Evolutionary conservation across 2,113 vertebrate species (phyloP).

Genomic region (Butorides virescens): DNA sequence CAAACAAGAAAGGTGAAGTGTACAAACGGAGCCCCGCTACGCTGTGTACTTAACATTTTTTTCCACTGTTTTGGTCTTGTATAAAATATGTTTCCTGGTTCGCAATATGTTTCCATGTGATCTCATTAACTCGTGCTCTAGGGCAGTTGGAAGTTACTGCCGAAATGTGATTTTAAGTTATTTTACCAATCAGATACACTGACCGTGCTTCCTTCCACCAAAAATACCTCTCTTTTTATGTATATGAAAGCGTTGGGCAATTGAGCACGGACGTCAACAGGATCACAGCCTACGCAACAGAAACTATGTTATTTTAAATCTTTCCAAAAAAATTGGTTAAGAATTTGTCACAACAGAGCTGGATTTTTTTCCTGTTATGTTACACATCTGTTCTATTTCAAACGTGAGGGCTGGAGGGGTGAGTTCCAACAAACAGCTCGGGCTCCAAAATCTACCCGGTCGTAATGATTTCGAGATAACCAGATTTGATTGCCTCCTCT

Average conservation of each 20-base stretch:
- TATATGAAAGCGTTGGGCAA: conserved; percentile 30
- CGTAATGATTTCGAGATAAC: conserved; percentile 60
- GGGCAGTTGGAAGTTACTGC: conserved; percentile 54
- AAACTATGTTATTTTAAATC: conserved; percentile 23
- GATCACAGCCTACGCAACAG: conserved; percentile 36
- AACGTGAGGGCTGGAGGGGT: neutral
- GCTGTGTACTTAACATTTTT: conserved; percentile 45
- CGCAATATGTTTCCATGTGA: conserved; percentile 64
- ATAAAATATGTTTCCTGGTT: conserved; percentile 75
- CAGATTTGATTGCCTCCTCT: conserved; percentile 53
- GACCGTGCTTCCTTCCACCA: conserved; percentile 61
- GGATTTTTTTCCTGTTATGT: conserved; percentile 10
- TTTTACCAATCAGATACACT: conserved; percentile 22
- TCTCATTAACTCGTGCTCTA: conserved; percentile 43
- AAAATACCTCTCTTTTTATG: conserved; percentile 31
- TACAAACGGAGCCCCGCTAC: neutral
- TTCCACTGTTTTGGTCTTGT: conserved; percentile 68
- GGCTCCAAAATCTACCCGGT: conserved; percentile 41
- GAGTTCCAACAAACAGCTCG: conserved; percentile 53
- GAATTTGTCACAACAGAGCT: neutral
- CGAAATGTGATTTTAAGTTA: conserved; percentile 28
- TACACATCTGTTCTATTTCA: conserved; percentile 30
- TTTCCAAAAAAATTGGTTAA: neutral
- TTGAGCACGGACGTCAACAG: conserved; percentile 39
- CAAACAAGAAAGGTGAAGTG: neutral